A percentile compares a stretch with the other conserved stretches of the same genome.
phyloP scores from a whole-genome alignment of 30 jellyfish, hydroid and myxozoan genomes.

The Cassiopea andromeda region DNA sequence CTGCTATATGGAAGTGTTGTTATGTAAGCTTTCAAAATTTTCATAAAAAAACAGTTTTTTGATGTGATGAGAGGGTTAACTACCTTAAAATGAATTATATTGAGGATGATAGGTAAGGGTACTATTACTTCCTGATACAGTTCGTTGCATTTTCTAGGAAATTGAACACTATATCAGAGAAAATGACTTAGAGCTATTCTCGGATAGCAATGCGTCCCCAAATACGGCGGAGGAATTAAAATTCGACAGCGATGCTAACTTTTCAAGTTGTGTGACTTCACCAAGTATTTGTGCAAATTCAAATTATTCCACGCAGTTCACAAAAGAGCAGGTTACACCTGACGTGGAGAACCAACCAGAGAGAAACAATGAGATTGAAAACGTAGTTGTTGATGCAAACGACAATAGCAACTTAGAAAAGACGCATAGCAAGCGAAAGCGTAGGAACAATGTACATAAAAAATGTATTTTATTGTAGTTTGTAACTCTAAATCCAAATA shows the following conservation, averaged over 20 bases:
- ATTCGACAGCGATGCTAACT: background rate
- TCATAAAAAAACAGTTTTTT: no score
- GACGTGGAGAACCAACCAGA: background rate
- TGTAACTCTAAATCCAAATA: no score
- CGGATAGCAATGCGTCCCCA: slow-evolving; percentile 1
- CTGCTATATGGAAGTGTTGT: no score
- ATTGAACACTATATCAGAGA: slow-evolving; percentile 42
- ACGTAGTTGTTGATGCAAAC: background rate
- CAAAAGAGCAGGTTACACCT: background rate
- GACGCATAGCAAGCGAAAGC: background rate
- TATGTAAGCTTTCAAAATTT: no score
- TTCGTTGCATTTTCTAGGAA: slow-evolving; percentile 2
- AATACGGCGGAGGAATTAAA: background rate
- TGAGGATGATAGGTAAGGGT: no score
- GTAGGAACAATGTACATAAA: background rate
- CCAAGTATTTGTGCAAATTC: background rate
- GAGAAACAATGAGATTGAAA: background rate
- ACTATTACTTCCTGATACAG: background rate
- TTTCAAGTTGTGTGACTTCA: background rate
- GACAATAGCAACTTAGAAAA: background rate
- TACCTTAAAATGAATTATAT: no score
- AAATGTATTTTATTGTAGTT: background rate
- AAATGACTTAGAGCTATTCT: slow-evolving; percentile 28
- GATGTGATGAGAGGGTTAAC: no score
- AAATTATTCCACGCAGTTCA: background rate